Evolutionary conservation across 2,888 invertebrate species (phyloP), one percentile per base, ranked within the genome.

Genomic region (Netelia melanura): DNA sequence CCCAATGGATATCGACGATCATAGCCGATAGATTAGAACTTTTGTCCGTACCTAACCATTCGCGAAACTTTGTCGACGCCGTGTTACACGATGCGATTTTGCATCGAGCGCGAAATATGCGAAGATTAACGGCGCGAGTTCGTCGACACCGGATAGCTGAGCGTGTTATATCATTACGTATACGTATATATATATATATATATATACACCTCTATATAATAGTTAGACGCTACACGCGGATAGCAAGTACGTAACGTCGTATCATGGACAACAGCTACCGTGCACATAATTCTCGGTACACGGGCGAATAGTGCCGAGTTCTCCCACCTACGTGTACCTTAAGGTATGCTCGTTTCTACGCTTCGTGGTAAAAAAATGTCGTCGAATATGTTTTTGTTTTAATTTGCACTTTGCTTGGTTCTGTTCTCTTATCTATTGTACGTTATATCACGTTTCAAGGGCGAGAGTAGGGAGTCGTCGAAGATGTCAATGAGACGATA

Each of bases 141-240:
- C 85, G 82, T 85, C 64, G 85, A 85, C 85, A 79, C 79, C 48
- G 78, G 62, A 71, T 75, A 81, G 70, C 81, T 75, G 81, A 70
- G 75, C 61, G 62, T 43, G 62, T 75, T 81, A 25, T 52, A 70
- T 81, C 70, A 81, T 81, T 75, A 75, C 77, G 25, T 52, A 25
- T 52, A 52, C 44, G 23, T 68, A 68, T 11, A 21, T 48, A 48
- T 48, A 48, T 48, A 48, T 48, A 48, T 48, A 48, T 48, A 21
- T 48, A 48, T 48, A 48, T 9, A 48, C 1, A 48, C 14, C 3
- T 48, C 3, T 48, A 48, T 48, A 48, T 48, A 14, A 48, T 48
- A 48, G 10, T 14, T 48, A 48, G 10, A 48, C 14, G 14, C 3
- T 48, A 48, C 14, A 48, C 2, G 48, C 48, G 14, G 11, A 48